Evolutionary conservation across 2,113 vertebrate species (phyloP).

Genomic region (Microtus pennsylvanicus): DNA sequence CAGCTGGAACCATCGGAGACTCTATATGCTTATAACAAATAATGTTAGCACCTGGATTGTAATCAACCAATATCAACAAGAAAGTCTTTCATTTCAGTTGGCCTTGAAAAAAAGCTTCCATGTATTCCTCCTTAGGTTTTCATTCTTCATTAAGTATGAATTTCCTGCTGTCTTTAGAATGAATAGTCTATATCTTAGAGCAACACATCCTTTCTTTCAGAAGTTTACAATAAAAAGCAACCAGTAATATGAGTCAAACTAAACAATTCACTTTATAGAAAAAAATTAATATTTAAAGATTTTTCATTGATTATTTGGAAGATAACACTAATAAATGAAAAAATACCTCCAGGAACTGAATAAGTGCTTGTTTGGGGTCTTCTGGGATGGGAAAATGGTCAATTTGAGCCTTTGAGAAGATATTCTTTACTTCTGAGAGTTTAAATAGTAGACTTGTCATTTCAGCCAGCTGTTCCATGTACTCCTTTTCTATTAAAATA

Average conservation of each 20-base stretch:
- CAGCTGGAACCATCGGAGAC: not conserved
- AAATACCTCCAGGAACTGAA: conserved; percentile 94
- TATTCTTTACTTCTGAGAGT: conserved; percentile 92
- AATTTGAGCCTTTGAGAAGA: conserved; percentile 89
- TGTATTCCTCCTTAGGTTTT: not conserved
- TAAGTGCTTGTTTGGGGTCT: conserved; percentile 90
- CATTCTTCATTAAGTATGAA: conserved; percentile 54
- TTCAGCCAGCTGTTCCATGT: conserved; percentile 92
- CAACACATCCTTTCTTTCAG: conserved; percentile 42
- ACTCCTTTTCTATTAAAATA: conserved; percentile 87
- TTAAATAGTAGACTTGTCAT: conserved; percentile 94
- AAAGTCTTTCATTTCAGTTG: not conserved
- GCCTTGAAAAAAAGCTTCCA: not conserved
- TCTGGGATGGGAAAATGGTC: conserved; percentile 84
- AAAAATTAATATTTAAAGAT: conserved; percentile 14
- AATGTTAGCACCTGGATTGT: not conserved
- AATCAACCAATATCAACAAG: not conserved
- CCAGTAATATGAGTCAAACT: conserved; percentile 15
- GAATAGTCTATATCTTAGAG: not conserved
- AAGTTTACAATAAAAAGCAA: conserved; percentile 46
- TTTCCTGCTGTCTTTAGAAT: conserved; percentile 13
- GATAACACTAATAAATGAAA: conserved; percentile 66
- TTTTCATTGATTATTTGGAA: not conserved
- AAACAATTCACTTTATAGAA: conserved; percentile 37
- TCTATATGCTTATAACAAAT: not conserved